Conservation (phyloP, 2,888 invertebrate genomes). For the Deroplatys truncata region DNA sequence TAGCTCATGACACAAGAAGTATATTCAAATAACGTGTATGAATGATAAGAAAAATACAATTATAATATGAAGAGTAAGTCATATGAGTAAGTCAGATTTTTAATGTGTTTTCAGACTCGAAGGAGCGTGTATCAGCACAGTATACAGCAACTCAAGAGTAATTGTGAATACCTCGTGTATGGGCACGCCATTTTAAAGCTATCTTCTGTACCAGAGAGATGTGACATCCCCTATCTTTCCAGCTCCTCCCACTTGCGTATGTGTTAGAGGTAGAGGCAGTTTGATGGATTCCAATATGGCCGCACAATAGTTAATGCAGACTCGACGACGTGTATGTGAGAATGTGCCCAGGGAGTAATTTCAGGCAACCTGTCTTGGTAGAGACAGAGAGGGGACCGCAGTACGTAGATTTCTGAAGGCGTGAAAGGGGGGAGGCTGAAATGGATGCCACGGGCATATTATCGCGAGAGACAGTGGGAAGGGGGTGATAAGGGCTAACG, state of each 20-base stretch:
- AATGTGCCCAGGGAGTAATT: background rate
- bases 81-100: no score
- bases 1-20: no score
- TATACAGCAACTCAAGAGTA: no score
- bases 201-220: background rate
- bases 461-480: constrained; percentile 53
- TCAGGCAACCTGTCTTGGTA: background rate
- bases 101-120: no score
- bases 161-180: background rate
- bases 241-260: background rate
- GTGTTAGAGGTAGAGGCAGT: background rate
- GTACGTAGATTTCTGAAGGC: background rate
- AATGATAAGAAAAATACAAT: no score
- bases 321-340: background rate
- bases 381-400: background rate
- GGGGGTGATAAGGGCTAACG: constrained; percentile 31
- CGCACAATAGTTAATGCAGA: constrained; percentile 9
- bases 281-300: constrained; percentile 17
- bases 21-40: no score
- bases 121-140: no score
- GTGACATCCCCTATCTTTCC: background rate
- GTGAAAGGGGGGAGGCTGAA: background rate
- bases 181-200: background rate
- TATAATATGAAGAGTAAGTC: no score
- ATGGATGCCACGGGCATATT: constrained; percentile 4